phyloP scores from a whole-genome alignment of 2,888 invertebrate genomes.

The Acronicta psi region DNA sequence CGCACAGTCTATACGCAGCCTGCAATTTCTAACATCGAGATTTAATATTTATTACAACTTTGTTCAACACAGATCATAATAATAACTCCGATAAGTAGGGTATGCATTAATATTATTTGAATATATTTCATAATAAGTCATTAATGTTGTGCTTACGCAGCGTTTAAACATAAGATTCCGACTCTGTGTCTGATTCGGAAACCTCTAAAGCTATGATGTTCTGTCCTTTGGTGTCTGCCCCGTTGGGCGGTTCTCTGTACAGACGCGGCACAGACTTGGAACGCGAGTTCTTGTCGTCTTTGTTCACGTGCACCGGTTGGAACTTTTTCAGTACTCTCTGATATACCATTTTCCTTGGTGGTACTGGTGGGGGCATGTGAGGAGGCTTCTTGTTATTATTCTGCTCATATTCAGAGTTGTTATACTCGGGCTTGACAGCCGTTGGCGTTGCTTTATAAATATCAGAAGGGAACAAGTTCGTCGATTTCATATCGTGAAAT shows the following conservation, averaged over 20 bases:
- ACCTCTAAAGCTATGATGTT: constrained; percentile 79
- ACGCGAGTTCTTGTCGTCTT: constrained; percentile 86
- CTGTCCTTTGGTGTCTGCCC: constrained; percentile 73
- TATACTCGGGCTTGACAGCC: constrained; percentile 81
- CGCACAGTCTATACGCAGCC: neutral
- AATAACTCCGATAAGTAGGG: constrained; percentile 49
- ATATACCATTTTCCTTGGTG: constrained; percentile 87
- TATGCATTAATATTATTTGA: constrained; percentile 43
- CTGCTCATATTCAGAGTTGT: constrained; percentile 71
- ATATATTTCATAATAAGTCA: constrained; percentile 35
- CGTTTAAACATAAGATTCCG: constrained; percentile 84
- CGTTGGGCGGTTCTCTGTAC: constrained; percentile 81
- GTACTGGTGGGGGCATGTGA: constrained; percentile 89
- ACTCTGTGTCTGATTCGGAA: constrained; percentile 86
- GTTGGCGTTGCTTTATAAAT: constrained; percentile 88
- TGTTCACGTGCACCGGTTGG: constrained; percentile 90
- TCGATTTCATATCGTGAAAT: constrained; percentile 80
- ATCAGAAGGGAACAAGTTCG: constrained; percentile 80
- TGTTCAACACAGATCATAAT: constrained; percentile 57
- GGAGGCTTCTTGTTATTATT: constrained; percentile 81
- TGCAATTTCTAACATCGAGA: constrained; percentile 48
- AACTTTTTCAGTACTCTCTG: constrained; percentile 89
- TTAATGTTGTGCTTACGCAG: constrained; percentile 55
- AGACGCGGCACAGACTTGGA: constrained; percentile 85
- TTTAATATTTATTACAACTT: constrained; percentile 50